Base-by-base conservation (phyloP, 2,797 vertebrate species). In the Melanotaenia boesemani region DNA sequence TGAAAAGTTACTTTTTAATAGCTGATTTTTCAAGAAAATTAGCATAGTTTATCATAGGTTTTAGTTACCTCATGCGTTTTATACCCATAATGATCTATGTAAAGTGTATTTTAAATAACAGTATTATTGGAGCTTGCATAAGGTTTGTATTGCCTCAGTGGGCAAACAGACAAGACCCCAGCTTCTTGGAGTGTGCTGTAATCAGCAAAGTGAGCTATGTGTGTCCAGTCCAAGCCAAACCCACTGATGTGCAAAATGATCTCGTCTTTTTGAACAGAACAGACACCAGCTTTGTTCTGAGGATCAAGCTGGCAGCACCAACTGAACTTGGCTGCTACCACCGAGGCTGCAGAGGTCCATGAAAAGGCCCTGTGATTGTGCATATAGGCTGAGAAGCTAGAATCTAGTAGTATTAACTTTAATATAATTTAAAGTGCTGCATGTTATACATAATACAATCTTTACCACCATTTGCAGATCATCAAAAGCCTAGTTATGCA, bases 211-310 rank as follows among this genome's bases (percentile, higher is more conserved):
- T 28, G 39, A 26, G 57, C 66, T 68, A 67, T 3, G 4, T 46
- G 66, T 68, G 37, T 74, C 50, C 10, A 52, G 64, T 69, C 69
- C 74, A 79, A 67, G 57, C 55, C 32, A 79, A 67, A 63, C 55
- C 34, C 13, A 37, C 57, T 74, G 70, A 66, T 48, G 63, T 70
- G 32, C 52, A 52, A 60, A 63, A 70, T 34, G 37, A 71, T 61
- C 50, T 22, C 20, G 3, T 58, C 16, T 15, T 16, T 30, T 34
- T 32, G 50, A 0, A 0, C 55, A 72, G 68, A 79, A 90, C 78
- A 90, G 62, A 85, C 46, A 4, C 50, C 0, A 26, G 20, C 82
- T 89, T 89, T 89, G 88, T 88, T 83, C 56, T 57, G 55, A 11
- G 18, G 30, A 68, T 73, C 67, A 72, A 72, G 56, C 54, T 82